Conservation (phyloP, 2,888 invertebrate genomes). For the Drosophila prostipennis region DNA sequence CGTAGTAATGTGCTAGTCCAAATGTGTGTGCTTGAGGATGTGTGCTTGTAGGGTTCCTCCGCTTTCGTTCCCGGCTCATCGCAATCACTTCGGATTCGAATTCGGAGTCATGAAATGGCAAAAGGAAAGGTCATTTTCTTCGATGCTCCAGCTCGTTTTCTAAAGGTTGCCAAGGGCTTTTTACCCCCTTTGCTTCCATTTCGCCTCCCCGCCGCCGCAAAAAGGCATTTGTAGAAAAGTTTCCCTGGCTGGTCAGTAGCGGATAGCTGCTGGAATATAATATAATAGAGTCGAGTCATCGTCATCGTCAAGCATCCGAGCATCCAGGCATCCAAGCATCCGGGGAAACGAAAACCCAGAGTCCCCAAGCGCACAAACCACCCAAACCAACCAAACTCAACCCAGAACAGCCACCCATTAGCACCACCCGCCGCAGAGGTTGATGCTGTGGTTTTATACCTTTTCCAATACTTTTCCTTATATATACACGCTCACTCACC, state of each 20-base stretch:
- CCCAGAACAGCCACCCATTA: conserved; percentile 15
- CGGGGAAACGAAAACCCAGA: conserved; percentile 35
- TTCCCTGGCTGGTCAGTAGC: conserved; percentile 61
- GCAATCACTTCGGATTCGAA: conserved; percentile 65
- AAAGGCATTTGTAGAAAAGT: conserved; percentile 63
- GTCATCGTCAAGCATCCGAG: conserved; percentile 56
- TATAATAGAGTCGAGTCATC: conserved; percentile 76
- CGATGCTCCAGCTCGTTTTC: conserved; percentile 68
- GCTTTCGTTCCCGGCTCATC: conserved; percentile 42
- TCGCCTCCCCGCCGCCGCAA: conserved; percentile 3
- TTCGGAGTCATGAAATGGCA: conserved; percentile 68
- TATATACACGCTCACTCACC: conserved; percentile 20
- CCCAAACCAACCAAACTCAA: conserved; percentile 7
- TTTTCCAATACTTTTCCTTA: conserved; percentile 63
- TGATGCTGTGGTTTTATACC: conserved; percentile 70
- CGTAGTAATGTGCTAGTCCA: conserved; percentile 5
- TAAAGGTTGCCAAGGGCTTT: conserved; percentile 76
- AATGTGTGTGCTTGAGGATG: conserved; percentile 26
- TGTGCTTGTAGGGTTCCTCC: conserved; percentile 24
- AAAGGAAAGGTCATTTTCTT: conserved; percentile 77
- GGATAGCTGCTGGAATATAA: conserved; percentile 74
- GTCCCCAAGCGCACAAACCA: conserved; percentile 21
- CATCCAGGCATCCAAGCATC: conserved; percentile 39
- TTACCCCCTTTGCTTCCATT: conserved; percentile 24
- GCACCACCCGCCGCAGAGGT: conserved; percentile 33